phyloP scores from a whole-genome alignment of 2,113 vertebrate species.

The Ptychochromis oligacanthus region DNA sequence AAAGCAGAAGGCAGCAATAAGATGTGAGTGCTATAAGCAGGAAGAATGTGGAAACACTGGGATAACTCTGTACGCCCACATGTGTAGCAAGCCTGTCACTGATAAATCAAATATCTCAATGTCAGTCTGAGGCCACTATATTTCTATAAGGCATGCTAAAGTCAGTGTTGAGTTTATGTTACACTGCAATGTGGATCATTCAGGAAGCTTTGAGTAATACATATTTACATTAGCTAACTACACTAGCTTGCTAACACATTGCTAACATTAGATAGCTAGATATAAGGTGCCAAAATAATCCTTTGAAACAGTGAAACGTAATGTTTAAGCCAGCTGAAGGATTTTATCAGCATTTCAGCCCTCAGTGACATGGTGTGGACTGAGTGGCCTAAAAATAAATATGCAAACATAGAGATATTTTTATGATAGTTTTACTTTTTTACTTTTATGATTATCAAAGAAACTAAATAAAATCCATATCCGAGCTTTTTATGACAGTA shows the following conservation, averaged over 20 bases:
- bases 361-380: rapidly evolving
- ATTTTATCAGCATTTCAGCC: neutral
- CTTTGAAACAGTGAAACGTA: neutral
- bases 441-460: too few species aligned
- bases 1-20: too few species aligned
- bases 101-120: neutral
- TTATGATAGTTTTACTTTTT: neutral
- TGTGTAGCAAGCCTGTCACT: neutral
- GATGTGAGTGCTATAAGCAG: neutral
- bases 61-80: neutral
- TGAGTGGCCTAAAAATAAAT: neutral
- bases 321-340: neutral
- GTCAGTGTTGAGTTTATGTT: neutral
- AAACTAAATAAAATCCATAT: too few species aligned
- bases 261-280: neutral
- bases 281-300: rapidly evolving
- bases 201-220: neutral
- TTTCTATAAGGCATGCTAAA: neutral
- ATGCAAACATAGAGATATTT: neutral
- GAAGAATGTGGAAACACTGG: neutral
- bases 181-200: neutral
- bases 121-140: neutral
- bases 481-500: too few species aligned
- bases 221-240: too few species aligned
- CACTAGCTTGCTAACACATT: neutral